Evolutionary conservation across 2,797 vertebrate species (phyloP), one percentile per base, ranked within the genome.

Genomic region (Apodemus agrarius): DNA sequence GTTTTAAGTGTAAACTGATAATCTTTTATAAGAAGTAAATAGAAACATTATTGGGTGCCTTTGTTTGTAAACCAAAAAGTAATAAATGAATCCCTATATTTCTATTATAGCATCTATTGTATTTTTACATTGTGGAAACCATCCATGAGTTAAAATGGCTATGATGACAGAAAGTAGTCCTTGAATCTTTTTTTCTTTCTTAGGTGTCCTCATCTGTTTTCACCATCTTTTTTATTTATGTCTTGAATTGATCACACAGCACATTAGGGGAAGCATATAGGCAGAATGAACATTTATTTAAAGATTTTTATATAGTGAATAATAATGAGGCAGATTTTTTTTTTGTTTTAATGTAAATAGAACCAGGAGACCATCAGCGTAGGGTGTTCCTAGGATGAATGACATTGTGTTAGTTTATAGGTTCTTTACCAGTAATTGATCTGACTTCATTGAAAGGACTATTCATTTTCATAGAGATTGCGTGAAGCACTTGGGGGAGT

Each of bases 1-100:
- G 97, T 97, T 93, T 98, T 94, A 90, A 98, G 98, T 98, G 98
- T 98, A 97, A 98, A 97, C 98, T 90, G 3, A 76, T 98, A 97
- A 97, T 97, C 97, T 98, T 98, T 98, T 98, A 98, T 99, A 98
- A 98, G 89, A 98, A 97, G 97, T 98, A 98, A 98, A 98, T 98
- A 98, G 97, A 98, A 98, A 98, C 98, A 98, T 98, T 98, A 98
- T 98, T 98, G 98, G 99, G 99, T 99, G 99, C 99, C 99, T 99
- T 97, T 99, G 99, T 98, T 99, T 99, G 99, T 99, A 99, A 99
- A 99, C 99, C 99, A 99, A 99, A 99, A 98, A 99, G 98, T 98
- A 98, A 98, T 97, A 98, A 99, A 99, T 98, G 99, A 99, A 98
- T 98, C 98, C 98, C 98, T 98, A 95, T 98, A 98, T 97, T 97